These are phyloP conservation scores for Alcis repandata DNA, from an alignment of 2,888 invertebrate species.

Conservation along the genomic window DNA sequence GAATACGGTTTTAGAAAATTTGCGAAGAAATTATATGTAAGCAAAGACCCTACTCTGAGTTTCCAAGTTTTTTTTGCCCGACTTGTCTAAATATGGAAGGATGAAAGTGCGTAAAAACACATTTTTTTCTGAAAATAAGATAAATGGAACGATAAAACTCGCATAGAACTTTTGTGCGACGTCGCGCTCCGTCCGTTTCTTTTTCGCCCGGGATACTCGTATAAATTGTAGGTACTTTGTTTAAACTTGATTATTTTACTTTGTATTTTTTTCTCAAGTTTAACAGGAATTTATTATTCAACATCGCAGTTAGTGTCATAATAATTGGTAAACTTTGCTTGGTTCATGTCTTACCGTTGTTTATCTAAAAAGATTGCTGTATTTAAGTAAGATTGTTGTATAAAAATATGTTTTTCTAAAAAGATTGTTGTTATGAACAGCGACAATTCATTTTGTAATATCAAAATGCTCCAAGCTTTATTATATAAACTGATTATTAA, in stretches of 20 bases:
- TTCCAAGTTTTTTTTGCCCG: no score
- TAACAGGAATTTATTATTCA: neutral
- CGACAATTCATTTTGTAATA: no score
- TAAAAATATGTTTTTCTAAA: no score
- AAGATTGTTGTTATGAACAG: no score
- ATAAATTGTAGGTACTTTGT: constrained; percentile 1
- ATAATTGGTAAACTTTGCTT: no score
- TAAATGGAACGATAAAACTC: constrained; percentile 15
- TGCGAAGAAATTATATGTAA: neutral
- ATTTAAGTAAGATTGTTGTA: no score
- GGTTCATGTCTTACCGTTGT: no score
- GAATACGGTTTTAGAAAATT: neutral
- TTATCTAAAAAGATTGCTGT: no score
- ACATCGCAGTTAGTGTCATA: no score
- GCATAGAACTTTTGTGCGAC: neutral
- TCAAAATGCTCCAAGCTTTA: no score
- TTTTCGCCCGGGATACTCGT: neutral
- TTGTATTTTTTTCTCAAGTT: neutral
- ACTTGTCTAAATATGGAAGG: no score
- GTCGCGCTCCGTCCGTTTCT: neutral
- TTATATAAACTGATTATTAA: no score
- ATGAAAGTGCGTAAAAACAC: neutral
- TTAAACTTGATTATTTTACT: neutral
- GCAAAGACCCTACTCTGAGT: neutral
- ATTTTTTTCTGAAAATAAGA: neutral